These are phyloP conservation scores for Macquaria australasica DNA, from an alignment of 2,113 vertebrate genomes.

Conservation along the genomic window DNA sequence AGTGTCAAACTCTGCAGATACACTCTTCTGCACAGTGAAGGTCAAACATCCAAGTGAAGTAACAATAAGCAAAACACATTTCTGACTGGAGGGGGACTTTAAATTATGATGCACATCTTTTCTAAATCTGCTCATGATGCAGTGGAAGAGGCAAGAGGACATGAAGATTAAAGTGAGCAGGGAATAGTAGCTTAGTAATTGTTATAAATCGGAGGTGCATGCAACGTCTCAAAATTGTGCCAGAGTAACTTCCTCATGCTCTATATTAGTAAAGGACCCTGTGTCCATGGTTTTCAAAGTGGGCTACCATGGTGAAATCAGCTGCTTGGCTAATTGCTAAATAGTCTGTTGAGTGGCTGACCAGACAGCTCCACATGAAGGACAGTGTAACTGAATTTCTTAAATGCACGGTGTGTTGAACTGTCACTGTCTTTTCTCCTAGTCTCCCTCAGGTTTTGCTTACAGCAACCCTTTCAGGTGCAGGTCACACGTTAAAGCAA, in stretches of 20 bases:
- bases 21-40: background rate
- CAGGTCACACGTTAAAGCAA: constrained; percentile 61
- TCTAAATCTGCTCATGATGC: constrained; percentile 22
- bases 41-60: background rate
- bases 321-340: constrained; percentile 45
- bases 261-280: constrained; percentile 2
- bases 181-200: background rate
- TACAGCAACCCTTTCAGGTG: constrained; percentile 37
- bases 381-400: constrained; percentile 45
- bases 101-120: constrained; percentile 10
- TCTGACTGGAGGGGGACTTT: background rate
- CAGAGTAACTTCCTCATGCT: background rate
- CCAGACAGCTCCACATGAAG: constrained; percentile 28
- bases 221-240: background rate
- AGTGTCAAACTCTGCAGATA: constrained; percentile 9
- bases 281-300: background rate
- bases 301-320: constrained; percentile 24
- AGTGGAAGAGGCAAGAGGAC: constrained; percentile 11
- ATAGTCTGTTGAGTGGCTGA: constrained; percentile 31
- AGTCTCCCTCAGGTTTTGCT: constrained; percentile 35
- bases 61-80: background rate
- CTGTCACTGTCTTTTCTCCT: constrained; percentile 60
- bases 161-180: background rate
- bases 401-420: constrained; percentile 33
- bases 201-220: constrained; percentile 9